Percentiles rank a stretch among this genome's conserved stretches.
Conservation (phyloP, 2,113 vertebrate species). For the Puntigrus tetrazona region DNA sequence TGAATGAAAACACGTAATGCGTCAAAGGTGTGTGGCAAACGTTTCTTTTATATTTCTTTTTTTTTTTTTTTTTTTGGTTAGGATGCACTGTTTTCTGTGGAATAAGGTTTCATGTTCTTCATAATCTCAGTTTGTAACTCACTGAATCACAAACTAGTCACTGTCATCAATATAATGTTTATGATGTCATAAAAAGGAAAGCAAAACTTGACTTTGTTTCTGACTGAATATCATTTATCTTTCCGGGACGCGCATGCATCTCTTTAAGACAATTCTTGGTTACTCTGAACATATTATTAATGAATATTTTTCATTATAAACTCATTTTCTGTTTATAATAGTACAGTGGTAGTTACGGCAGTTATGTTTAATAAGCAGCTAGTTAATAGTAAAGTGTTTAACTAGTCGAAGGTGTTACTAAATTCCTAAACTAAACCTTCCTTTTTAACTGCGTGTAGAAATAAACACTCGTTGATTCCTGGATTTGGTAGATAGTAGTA, state of each 20-base stretch:
- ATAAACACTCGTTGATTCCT: neutral
- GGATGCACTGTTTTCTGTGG: conserved; percentile 77
- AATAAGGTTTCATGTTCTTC: conserved; percentile 73
- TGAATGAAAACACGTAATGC: conserved; percentile 44
- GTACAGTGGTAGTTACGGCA: too few species aligned
- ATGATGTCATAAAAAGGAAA: conserved; percentile 59
- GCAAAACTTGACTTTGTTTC: conserved; percentile 37
- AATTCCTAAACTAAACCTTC: neutral
- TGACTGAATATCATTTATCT: conserved; percentile 35
- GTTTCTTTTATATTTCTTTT: conserved; percentile 64
- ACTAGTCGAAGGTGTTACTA: neutral
- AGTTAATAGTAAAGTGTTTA: too few species aligned
- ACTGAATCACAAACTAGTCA: conserved; percentile 63
- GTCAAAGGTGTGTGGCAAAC: conserved; percentile 63
- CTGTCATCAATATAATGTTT: conserved; percentile 61
- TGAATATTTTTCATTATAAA: too few species aligned
- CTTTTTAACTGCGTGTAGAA: neutral
- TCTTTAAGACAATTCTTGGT: too few species aligned
- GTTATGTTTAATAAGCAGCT: too few species aligned
- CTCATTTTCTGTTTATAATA: too few species aligned
- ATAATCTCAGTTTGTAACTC: conserved; percentile 75
- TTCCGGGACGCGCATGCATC: neutral
- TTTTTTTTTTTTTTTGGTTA: conserved; percentile 59
- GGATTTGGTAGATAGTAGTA: neutral
- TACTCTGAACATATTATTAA: too few species aligned